Evolutionary conservation across 2,888 invertebrate genomes (phyloP).

Genomic region (Microctonus brassicae): DNA sequence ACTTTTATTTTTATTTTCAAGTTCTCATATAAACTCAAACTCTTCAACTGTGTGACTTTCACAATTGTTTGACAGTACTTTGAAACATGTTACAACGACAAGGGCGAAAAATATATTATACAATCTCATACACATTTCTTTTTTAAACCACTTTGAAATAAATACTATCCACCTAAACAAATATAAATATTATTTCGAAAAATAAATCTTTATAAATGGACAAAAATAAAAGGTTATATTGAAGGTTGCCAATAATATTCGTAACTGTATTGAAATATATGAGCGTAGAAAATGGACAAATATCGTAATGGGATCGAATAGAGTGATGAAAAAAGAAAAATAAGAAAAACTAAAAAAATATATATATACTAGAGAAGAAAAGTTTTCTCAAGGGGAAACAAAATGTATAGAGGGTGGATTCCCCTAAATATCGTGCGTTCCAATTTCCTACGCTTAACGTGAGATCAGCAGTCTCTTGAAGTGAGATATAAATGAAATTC

Average conservation of each 20-base stretch:
- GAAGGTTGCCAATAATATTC: background rate
- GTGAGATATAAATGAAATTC: background rate
- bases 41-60: background rate
- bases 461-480: background rate
- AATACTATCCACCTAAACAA: background rate
- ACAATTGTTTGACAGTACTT: background rate
- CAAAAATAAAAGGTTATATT: background rate
- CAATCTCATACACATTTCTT: background rate
- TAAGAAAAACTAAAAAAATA: background rate
- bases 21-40: background rate
- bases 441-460: slow-evolving; percentile 4
- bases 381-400: background rate
- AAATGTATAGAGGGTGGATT: background rate
- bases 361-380: background rate
- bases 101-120: background rate
- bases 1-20: background rate
- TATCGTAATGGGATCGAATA: background rate
- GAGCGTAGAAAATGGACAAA: background rate
- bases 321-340: background rate
- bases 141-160: background rate
- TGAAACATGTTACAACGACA: background rate
- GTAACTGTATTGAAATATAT: background rate
- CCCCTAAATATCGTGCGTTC: background rate
- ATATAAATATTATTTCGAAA: background rate
- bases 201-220: background rate